A percentile compares a stretch with the other conserved stretches of the same genome.
Conservation (phyloP, 2,113 vertebrate species). For the Halcyon malimbica region DNA sequence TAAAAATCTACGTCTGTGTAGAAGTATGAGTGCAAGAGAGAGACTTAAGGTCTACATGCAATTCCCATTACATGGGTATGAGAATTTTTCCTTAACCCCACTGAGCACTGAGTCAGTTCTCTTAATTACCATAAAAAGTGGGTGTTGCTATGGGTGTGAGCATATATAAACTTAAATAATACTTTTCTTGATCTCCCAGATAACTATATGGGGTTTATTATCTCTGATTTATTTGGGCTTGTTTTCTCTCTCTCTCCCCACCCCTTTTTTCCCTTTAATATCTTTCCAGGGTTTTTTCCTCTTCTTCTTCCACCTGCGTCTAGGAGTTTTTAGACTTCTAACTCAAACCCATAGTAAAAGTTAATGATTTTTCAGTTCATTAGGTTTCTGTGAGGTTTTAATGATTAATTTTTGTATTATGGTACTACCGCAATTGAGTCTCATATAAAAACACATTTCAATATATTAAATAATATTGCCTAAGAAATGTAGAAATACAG, state of each 20-base stretch:
- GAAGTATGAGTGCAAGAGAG: background rate
- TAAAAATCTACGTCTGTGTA: background rate
- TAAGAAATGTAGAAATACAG: background rate
- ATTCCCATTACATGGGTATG: background rate
- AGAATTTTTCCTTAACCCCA: background rate
- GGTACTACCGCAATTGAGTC: background rate
- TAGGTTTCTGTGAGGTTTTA: background rate
- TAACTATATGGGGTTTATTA: background rate
- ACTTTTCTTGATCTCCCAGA: background rate
- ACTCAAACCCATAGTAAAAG: background rate
- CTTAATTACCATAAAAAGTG: background rate
- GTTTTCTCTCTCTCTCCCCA: background rate
- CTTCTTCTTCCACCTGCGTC: background rate
- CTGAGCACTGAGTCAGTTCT: background rate
- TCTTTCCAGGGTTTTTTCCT: background rate
- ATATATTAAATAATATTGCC: background rate
- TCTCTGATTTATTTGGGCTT: background rate
- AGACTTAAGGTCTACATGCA: background rate
- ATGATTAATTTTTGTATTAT: background rate
- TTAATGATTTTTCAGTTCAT: background rate
- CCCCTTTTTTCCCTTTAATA: background rate
- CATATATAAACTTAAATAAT: background rate
- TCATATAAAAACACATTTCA: background rate
- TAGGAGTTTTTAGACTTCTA: background rate
- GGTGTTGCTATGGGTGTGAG: background rate